phyloP scores from a whole-genome alignment of 1,140 invertebrate species.

The Pseudomyrmex gracilis region DNA sequence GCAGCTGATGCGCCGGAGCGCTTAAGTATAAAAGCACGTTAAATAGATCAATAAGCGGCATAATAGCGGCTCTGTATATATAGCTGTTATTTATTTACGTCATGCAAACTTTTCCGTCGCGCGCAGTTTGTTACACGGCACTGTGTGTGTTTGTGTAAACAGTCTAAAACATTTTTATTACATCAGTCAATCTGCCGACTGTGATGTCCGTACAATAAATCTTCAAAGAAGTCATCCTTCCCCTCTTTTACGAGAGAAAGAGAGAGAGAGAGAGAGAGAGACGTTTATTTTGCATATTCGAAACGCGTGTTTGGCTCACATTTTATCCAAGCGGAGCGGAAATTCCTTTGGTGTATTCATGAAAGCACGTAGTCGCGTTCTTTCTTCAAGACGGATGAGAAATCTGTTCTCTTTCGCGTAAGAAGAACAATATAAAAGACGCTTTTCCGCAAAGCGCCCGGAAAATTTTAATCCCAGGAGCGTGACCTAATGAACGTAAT shows the following conservation, averaged over 20 bases:
- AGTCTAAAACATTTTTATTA: too few species aligned
- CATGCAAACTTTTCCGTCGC: constrained; percentile 23
- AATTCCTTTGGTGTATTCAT: constrained; percentile 16
- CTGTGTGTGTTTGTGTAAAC: too few species aligned
- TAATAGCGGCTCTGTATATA: constrained; percentile 36
- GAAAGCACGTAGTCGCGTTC: not conserved
- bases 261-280: not conserved
- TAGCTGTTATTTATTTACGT: constrained; percentile 59
- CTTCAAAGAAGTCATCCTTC: not conserved
- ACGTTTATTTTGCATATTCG: constrained; percentile 12
- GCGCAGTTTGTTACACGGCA: constrained; percentile 1
- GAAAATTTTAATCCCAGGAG: not conserved
- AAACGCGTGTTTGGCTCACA: not conserved
- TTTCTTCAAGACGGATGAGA: constrained; percentile 1
- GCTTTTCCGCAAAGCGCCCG: too few species aligned
- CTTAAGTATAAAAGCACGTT: constrained; percentile 38
- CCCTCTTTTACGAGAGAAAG: not conserved
- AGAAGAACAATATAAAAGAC: not conserved
- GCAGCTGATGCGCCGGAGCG: not conserved
- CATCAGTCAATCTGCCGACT: not conserved
- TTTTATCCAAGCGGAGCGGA: not conserved
- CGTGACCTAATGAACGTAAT: not conserved
- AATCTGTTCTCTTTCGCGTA: not conserved
- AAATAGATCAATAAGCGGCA: constrained; percentile 61
- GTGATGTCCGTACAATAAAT: not conserved